Evolutionary conservation across 64 coral and sea anemone genomes (phyloP).

Genomic region (Trachythela sp.): DNA sequence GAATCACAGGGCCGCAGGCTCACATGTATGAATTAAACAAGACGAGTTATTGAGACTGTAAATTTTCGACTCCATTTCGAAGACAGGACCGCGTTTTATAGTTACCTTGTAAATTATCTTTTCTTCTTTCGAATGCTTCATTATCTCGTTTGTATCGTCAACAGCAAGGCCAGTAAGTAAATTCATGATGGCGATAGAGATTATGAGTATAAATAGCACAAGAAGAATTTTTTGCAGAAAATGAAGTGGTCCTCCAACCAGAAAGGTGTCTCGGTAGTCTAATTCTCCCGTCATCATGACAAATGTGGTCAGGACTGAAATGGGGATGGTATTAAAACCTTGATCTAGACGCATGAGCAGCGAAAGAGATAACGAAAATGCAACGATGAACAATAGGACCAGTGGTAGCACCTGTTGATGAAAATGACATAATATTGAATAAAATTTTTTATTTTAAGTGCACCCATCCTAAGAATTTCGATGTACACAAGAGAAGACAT

Average conservation of each 20-base stretch:
- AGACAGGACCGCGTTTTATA: too few relatives aligned
- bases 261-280: neutral
- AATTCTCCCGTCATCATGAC: slow-evolving; percentile 11
- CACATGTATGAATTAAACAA: too few relatives aligned
- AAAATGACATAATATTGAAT: too few relatives aligned
- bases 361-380: neutral
- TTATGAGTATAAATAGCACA: neutral
- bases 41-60: too few relatives aligned
- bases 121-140: neutral
- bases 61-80: too few relatives aligned
- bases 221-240: neutral
- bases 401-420: neutral
- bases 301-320: neutral
- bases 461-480: too few relatives aligned
- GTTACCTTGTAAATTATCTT: neutral
- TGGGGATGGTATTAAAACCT: neutral
- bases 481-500: too few relatives aligned
- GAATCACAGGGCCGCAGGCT: too few relatives aligned
- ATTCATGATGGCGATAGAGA: neutral
- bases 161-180: slow-evolving; percentile 1
- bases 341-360: neutral
- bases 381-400: neutral
- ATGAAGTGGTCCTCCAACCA: neutral
- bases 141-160: neutral
- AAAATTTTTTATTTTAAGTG: too few relatives aligned